Conservation (phyloP, 2,113 vertebrate genomes). For the Crotalus viridis region DNA sequence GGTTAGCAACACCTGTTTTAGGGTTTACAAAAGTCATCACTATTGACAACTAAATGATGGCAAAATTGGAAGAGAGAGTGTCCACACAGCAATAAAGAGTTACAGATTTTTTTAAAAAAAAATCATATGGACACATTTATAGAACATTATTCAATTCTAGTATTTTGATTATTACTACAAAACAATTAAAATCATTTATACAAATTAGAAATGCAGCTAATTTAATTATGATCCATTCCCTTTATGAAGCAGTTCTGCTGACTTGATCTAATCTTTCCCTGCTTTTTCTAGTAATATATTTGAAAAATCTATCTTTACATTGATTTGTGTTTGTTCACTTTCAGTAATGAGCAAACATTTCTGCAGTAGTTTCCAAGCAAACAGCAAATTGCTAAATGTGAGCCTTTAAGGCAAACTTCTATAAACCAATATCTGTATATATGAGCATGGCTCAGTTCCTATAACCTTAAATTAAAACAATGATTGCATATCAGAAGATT, state of each 20-base stretch:
- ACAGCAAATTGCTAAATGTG: background rate
- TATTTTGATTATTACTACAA: constrained; percentile 46
- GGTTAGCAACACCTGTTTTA: background rate
- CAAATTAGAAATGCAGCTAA: constrained; percentile 49
- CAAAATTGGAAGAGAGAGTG: constrained; percentile 18
- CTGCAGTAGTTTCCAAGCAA: constrained; percentile 8
- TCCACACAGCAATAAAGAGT: constrained; percentile 25
- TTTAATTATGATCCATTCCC: constrained; percentile 46
- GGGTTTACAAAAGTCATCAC: background rate
- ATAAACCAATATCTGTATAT: background rate
- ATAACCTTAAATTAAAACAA: too few relatives aligned
- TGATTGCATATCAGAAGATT: background rate
- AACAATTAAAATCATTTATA: constrained; percentile 47
- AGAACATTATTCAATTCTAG: constrained; percentile 40
- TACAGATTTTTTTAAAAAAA: constrained; percentile 57
- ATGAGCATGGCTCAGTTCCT: too few relatives aligned
- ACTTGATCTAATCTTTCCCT: constrained; percentile 36
- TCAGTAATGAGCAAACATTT: constrained; percentile 24
- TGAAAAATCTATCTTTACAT: constrained; percentile 47
- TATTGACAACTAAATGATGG: constrained; percentile 36
- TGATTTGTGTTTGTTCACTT: constrained; percentile 49
- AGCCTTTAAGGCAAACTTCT: background rate
- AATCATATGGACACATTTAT: constrained; percentile 42
- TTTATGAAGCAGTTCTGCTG: constrained; percentile 51
- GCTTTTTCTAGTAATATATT: constrained; percentile 11